Evolutionary conservation across 2,113 vertebrate genomes (phyloP).

Genomic region (Lepidothrix coronata): DNA sequence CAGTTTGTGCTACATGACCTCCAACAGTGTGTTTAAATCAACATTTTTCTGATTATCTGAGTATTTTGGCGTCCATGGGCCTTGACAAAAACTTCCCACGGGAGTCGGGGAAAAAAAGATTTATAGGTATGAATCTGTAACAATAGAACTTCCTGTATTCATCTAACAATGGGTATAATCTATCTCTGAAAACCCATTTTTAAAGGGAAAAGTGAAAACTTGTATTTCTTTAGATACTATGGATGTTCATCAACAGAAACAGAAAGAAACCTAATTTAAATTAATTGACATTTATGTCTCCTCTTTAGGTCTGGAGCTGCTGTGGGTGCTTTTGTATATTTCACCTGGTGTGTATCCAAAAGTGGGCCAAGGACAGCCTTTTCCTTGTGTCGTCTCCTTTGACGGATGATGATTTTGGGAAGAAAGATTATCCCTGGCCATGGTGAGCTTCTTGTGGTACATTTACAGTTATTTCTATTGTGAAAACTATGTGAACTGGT

Average conservation of each 20-base stretch:
- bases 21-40: background rate
- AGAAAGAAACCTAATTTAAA: background rate
- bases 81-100: background rate
- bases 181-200: background rate
- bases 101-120: background rate
- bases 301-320: constrained; percentile 92
- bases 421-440: constrained; percentile 92
- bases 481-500: background rate
- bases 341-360: constrained; percentile 95
- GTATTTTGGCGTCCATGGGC: background rate
- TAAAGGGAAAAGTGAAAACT: background rate
- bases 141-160: background rate
- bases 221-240: background rate
- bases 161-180: background rate
- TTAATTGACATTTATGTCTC: background rate
- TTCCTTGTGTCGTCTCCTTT: constrained; percentile 90
- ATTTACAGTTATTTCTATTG: background rate
- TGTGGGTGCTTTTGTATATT: constrained; percentile 93
- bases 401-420: constrained; percentile 89
- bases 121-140: background rate
- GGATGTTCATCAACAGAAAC: background rate
- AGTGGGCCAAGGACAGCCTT: constrained; percentile 93
- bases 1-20: background rate
- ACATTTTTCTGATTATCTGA: background rate
- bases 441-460: constrained; percentile 78